Evolutionary conservation across 2,113 vertebrate genomes (phyloP).

Genomic region (Colistium nudipinnis): DNA sequence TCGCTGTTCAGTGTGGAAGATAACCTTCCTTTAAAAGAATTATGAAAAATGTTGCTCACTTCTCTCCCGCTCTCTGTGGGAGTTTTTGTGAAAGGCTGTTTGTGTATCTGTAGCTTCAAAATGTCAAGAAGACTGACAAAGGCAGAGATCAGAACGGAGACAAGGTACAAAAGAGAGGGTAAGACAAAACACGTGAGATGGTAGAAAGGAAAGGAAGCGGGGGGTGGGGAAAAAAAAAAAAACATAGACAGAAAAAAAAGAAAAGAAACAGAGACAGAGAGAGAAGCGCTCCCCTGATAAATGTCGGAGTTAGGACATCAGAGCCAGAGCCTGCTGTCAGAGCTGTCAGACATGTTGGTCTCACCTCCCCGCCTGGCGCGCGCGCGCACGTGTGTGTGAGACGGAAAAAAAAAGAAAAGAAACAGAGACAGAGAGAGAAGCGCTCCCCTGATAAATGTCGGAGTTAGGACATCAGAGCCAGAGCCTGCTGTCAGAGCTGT

Average conservation of each 20-base stretch:
- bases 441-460: slow-evolving; percentile 16
- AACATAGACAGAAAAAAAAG: slow-evolving; percentile 1
- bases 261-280: slow-evolving; percentile 2
- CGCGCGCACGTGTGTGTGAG: slow-evolving; percentile 22
- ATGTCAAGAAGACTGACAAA: slow-evolving; percentile 27
- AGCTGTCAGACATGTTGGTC: slow-evolving; percentile 40
- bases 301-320: slow-evolving; percentile 34
- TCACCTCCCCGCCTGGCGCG: slow-evolving; percentile 14
- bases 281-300: slow-evolving; percentile 22
- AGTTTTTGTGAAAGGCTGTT: slow-evolving; percentile 25
- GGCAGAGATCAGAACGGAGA: slow-evolving; percentile 33
- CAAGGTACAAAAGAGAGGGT: slow-evolving; percentile 1
- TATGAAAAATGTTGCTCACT: background rate
- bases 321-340: slow-evolving; percentile 40
- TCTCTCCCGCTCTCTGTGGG: slow-evolving; percentile 36
- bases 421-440: slow-evolving; percentile 13
- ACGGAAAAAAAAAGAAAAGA: background rate
- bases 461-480: slow-evolving; percentile 37
- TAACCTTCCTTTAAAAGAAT: background rate
- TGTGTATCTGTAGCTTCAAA: slow-evolving; percentile 34
- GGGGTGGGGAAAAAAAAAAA: background rate
- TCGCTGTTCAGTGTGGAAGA: background rate
- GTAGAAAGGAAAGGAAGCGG: background rate
- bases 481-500: slow-evolving; percentile 45
- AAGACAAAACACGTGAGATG: too few relatives aligned